These are phyloP conservation scores for Recurvirostra avosetta DNA, from an alignment of 2,113 vertebrate genomes.

Conservation along the genomic window DNA sequence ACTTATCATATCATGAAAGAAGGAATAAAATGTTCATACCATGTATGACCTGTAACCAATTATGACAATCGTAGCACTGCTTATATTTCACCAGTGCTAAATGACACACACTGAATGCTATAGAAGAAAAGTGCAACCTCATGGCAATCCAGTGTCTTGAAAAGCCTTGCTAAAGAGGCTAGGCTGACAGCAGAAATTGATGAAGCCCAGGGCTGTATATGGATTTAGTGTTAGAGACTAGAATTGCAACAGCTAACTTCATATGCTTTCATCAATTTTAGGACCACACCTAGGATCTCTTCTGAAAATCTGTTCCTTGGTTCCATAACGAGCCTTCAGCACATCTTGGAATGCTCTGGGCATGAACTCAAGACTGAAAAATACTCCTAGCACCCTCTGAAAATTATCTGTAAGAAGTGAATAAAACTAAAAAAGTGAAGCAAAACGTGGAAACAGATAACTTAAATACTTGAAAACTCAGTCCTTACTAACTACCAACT, in stretches of 20 bases:
- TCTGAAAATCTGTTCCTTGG: neutral
- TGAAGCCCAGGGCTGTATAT: neutral
- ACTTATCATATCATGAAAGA: neutral
- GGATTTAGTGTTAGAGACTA: neutral
- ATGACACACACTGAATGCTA: too few species aligned
- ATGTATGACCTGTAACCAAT: neutral
- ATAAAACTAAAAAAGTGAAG: neutral
- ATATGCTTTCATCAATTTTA: neutral
- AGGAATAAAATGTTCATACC: neutral
- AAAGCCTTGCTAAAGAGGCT: neutral
- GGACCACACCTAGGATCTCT: neutral
- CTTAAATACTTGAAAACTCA: neutral
- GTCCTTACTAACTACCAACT: neutral
- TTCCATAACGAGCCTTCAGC: neutral
- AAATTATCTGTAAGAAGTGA: neutral
- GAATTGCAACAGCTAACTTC: neutral
- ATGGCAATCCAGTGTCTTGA: neutral
- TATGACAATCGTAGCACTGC: neutral
- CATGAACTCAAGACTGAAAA: neutral
- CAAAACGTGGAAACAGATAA: neutral
- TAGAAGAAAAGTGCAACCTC: neutral
- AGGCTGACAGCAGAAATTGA: neutral
- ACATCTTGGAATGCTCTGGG: neutral
- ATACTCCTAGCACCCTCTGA: neutral
- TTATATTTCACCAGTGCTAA: neutral